A percentile compares a stretch with the other conserved stretches of the same genome.
These are phyloP conservation scores for Mya arenaria DNA, from an alignment of 1,140 invertebrate species.

Conservation along the genomic window DNA sequence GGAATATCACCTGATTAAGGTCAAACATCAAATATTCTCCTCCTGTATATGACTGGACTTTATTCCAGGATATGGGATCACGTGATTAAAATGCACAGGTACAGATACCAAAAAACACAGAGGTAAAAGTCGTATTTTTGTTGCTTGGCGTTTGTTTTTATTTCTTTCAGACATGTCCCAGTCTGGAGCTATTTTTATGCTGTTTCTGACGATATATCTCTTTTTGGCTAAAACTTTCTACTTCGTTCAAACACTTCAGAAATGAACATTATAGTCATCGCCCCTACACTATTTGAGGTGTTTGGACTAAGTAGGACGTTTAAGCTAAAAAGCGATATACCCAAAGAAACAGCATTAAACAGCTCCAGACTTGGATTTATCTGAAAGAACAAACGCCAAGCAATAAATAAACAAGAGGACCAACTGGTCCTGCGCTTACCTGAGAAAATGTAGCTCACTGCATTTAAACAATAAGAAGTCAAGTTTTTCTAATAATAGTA, in stretches of 20 bases:
- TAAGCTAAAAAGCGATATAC: conserved; percentile 8
- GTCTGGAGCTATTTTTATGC: conserved; percentile 9
- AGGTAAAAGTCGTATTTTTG: conserved; percentile 11
- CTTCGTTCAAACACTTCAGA: too few species aligned
- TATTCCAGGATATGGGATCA: too few species aligned
- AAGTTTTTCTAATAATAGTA: background rate
- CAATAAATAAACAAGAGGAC: background rate
- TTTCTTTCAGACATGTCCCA: conserved; percentile 8
- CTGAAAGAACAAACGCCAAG: background rate
- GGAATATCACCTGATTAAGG: too few species aligned
- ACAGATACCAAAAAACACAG: background rate
- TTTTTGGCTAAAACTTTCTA: too few species aligned
- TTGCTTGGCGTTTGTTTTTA: conserved; percentile 8
- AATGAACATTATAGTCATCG: conserved; percentile 2
- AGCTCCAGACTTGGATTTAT: too few species aligned
- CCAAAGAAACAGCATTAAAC: conserved; percentile 6
- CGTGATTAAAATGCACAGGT: too few species aligned
- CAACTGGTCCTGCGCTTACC: conserved; percentile 11
- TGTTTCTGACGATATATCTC: too few species aligned
- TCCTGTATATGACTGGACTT: too few species aligned
- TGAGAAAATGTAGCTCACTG: conserved; percentile 2
- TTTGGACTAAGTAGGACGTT: background rate
- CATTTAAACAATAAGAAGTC: conserved; percentile 1
- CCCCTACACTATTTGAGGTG: conserved; percentile 8
- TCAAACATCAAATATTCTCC: too few species aligned